Conservation (phyloP, 2,888 invertebrate species). For the Cataglyphis rosenhaueri region DNA sequence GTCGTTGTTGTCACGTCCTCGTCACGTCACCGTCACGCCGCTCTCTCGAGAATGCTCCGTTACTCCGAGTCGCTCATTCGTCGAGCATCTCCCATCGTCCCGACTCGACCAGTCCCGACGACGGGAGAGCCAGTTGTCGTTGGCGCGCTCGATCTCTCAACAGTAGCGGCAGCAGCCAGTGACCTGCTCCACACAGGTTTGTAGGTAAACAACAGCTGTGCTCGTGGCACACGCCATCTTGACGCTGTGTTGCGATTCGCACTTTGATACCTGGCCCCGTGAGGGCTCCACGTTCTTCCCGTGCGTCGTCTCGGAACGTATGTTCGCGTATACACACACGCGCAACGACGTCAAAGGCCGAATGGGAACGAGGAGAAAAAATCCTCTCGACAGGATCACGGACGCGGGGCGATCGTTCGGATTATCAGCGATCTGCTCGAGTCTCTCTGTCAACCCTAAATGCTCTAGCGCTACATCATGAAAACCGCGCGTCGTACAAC, state of each 20-base stretch:
- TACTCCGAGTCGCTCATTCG: conserved; percentile 32
- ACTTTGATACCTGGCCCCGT: conserved; percentile 25
- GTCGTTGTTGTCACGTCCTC: conserved; percentile 2
- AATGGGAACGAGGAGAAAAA: not conserved
- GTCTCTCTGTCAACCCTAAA: not conserved
- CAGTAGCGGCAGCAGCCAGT: conserved; percentile 53
- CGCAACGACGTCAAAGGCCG: not conserved
- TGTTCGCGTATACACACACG: not conserved
- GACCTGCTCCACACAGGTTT: conserved; percentile 76
- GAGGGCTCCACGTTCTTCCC: conserved; percentile 36
- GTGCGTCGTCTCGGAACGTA: not conserved
- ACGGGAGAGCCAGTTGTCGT: conserved; percentile 32
- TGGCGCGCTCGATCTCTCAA: not conserved
- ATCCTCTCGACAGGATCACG: not conserved
- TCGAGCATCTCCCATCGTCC: conserved; percentile 56
- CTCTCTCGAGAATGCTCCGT: not conserved
- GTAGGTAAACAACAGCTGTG: conserved; percentile 84
- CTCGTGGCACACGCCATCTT: conserved; percentile 77
- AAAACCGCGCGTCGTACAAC: conserved; percentile 21
- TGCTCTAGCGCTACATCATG: conserved; percentile 36
- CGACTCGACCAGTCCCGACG: conserved; percentile 62
- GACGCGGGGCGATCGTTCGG: too few species aligned
- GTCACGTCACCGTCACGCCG: conserved; percentile 18
- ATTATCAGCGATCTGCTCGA: too few species aligned
- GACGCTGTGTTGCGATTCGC: conserved; percentile 24